These are phyloP conservation scores for Poecile atricapillus DNA, from an alignment of 2,113 vertebrate species.

Conservation along the genomic window DNA sequence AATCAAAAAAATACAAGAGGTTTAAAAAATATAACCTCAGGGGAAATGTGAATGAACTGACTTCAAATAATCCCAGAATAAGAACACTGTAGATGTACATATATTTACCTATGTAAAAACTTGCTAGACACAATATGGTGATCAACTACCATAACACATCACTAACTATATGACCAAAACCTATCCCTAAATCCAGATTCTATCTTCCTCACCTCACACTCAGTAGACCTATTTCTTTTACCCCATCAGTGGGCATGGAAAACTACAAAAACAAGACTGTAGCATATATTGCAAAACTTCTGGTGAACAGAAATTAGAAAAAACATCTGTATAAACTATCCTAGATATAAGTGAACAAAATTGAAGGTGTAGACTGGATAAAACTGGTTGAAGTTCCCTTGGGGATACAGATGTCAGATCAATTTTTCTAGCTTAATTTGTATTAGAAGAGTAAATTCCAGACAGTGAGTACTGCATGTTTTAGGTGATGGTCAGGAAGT, in stretches of 20 bases:
- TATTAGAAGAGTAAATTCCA: neutral
- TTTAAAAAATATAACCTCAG: neutral
- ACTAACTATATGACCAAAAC: neutral
- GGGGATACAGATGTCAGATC: neutral
- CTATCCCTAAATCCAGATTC: neutral
- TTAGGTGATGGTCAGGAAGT: neutral
- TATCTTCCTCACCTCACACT: neutral
- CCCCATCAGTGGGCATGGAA: neutral
- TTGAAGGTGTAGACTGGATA: neutral
- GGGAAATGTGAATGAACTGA: neutral
- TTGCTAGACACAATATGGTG: neutral
- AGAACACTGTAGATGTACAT: neutral
- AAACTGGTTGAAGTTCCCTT: neutral
- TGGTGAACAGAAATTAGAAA: neutral
- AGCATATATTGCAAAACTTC: neutral
- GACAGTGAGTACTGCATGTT: fast-evolving
- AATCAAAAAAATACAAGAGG: neutral
- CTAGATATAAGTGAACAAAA: neutral
- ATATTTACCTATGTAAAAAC: neutral
- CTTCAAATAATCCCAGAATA: neutral
- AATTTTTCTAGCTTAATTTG: neutral
- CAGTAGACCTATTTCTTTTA: neutral
- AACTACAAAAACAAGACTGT: neutral
- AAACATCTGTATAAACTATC: neutral
- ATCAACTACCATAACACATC: neutral